A percentile compares a stretch with the other conserved stretches of the same genome.
phyloP scores from a whole-genome alignment of 2,113 vertebrate species.

The Siniperca knerii region DNA sequence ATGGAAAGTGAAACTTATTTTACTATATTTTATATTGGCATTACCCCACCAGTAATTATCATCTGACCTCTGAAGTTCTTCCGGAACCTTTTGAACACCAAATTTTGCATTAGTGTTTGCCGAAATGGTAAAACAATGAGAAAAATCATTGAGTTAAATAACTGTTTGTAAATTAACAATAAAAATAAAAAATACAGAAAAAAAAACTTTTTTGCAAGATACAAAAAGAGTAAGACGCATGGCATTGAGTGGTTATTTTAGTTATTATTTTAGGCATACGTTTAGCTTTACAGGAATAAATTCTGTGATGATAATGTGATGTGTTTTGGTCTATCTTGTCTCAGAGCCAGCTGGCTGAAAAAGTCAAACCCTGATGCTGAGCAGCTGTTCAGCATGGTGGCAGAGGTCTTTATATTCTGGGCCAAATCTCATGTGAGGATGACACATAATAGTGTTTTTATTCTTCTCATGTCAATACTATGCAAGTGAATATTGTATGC shows the following conservation, averaged over 20 bases:
- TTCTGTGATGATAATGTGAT: slow-evolving; percentile 18
- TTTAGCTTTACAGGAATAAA: slow-evolving; percentile 9
- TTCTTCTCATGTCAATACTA: background rate
- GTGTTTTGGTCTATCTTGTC: slow-evolving; percentile 48
- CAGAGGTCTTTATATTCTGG: slow-evolving; percentile 96
- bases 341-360: slow-evolving; percentile 93
- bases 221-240: background rate
- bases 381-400: slow-evolving; percentile 93
- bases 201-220: background rate
- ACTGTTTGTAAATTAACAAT: background rate
- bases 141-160: background rate
- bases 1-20: slow-evolving; percentile 1
- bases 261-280: background rate
- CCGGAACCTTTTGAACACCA: background rate
- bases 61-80: background rate
- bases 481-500: background rate
- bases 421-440: slow-evolving; percentile 94
- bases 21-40: background rate
- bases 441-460: slow-evolving; percentile 13
- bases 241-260: background rate
- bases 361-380: slow-evolving; percentile 90
- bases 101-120: background rate
- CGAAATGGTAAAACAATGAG: background rate
- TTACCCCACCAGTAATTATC: background rate
- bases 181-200: background rate